A percentile compares a stretch with the other conserved stretches of the same genome.
These are phyloP conservation scores for Synanthedon andrenaeformis DNA, from an alignment of 2,888 invertebrate species.

Conservation along the genomic window DNA sequence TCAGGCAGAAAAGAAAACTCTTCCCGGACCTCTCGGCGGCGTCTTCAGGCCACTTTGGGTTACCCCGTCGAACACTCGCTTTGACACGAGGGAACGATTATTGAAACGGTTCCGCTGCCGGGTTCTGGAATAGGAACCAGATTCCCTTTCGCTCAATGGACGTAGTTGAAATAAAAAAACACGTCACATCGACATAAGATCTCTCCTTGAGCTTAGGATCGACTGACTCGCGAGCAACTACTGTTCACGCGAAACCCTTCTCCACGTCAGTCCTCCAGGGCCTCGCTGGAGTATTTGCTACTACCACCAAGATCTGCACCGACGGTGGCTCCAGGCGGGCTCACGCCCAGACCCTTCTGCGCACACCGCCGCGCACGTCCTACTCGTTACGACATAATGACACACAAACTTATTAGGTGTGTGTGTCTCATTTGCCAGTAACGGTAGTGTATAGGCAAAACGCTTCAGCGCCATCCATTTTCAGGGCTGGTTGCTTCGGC, in stretches of 20 bases:
- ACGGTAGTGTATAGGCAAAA: background rate
- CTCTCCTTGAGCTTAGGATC: background rate
- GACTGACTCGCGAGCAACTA: background rate
- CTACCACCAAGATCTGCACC: slow-evolving; percentile 1
- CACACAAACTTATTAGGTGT: slow-evolving; percentile 5
- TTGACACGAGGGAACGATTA: background rate
- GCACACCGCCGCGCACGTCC: slow-evolving; percentile 22
- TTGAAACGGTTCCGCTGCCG: background rate
- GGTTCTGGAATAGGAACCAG: background rate
- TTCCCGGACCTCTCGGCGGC: background rate
- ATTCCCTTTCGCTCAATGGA: background rate
- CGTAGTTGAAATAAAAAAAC: background rate
- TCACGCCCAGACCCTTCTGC: background rate
- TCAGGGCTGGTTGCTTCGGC: slow-evolving; percentile 35
- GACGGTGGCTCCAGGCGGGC: background rate
- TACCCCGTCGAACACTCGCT: background rate
- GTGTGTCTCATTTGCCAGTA: background rate
- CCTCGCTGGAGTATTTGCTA: background rate
- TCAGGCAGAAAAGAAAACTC: background rate
- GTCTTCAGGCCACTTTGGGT: background rate
- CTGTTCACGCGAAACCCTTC: background rate
- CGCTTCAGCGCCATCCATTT: background rate
- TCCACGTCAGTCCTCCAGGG: background rate
- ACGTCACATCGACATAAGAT: background rate
- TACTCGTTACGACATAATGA: slow-evolving; percentile 73